Base-by-base conservation (phyloP, 1,140 invertebrate genomes). In the Mactra quadrangularis region DNA sequence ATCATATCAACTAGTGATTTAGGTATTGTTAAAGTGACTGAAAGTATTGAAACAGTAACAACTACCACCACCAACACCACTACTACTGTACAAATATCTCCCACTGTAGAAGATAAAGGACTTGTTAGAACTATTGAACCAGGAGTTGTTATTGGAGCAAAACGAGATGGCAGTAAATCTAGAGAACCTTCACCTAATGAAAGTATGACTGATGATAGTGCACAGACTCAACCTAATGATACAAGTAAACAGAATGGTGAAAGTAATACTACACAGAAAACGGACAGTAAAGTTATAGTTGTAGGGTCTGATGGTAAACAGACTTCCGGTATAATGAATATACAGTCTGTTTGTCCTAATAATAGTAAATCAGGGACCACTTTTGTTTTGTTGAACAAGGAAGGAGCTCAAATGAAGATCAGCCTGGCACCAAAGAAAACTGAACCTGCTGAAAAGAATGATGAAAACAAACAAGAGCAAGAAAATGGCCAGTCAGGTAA, bases 401-500 rank as follows among this genome's bases (percentile, higher is more conserved):
- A 90, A 13, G 90, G 90, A 17, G 86, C 87, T 29, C 89, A 90
- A 66, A 90, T 91, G 55, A 91, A 89, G 9, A 83, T 91, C 41
- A 87, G 88, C 53, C 86, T 91, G 13, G 85, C 87, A 59, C 81
- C 88, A 41, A 86, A 88, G 77, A 76, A 82, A 38, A 9, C 53
- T 0, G 62, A 78, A n/a, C 29, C 45, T 27, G 15, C 59, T 27
- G 78, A 72, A 6, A 74, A 82, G n/a, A 78, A 72, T 27, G 85
- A 86, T 47, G 77, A 78, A 15, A 78, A 62, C 41, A 76, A 57
- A 25, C 53, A 45, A 41, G 66, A 78, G 19, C 50, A 55, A 27
- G 83, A 78, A 45, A 84, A 68, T 53, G 66, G 57, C 25, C 38
- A 45, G 52, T 22, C 3, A 50, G 47, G 64, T 68, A 68, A 68